Evolutionary conservation across 2,113 vertebrate genomes (phyloP), one percentile per base, ranked within the genome.

Genomic region (Bos javanicus): DNA sequence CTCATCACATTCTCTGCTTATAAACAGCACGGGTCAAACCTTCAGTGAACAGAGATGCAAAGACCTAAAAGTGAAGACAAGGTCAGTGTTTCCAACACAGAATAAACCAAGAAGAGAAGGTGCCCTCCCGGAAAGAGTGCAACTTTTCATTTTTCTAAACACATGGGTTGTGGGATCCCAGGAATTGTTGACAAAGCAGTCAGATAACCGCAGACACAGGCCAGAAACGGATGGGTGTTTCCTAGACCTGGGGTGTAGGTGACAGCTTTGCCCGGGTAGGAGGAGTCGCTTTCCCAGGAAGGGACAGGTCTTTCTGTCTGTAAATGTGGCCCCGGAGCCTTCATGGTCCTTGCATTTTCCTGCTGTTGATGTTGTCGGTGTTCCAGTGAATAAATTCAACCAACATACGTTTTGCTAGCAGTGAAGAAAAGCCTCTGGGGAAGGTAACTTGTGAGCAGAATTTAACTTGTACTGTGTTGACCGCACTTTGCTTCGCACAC

Each of bases 11-110:
- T 23, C 52, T 36, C 86, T 80, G 48, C 13, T 71, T 67, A 23
- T 21, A 17, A 46, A 39, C 10, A 80, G 59, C 26, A 13, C 5
- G 26, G 50, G 23, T 71, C 36, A 85, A 7, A 25, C 64, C 30
- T 71, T 43, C n/a, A 14, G 46, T 6, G 57, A 94, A 43, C 9
- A 54, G 60, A 83, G 62, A 39, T 15, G 9, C 30, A 26, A 46
- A 86, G 62, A 76, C 59, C 46, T n/a, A 56, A 95, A 93, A 48
- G 36, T 50, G 52, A 89, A 78, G 7, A 50, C 50, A 71, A 94
- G 64, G 25, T 39, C 28, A 30, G 15, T 46, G 13, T 80, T 91
- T 71, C 43, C n/a, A 23, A 90, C 46, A 67, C 1, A 67, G 2
- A 5, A 50, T 67, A 88, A 36, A 71, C 26, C 26, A 30, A 43